Base-by-base conservation (phyloP, 1,140 invertebrate species). In the Asobara japonica region DNA sequence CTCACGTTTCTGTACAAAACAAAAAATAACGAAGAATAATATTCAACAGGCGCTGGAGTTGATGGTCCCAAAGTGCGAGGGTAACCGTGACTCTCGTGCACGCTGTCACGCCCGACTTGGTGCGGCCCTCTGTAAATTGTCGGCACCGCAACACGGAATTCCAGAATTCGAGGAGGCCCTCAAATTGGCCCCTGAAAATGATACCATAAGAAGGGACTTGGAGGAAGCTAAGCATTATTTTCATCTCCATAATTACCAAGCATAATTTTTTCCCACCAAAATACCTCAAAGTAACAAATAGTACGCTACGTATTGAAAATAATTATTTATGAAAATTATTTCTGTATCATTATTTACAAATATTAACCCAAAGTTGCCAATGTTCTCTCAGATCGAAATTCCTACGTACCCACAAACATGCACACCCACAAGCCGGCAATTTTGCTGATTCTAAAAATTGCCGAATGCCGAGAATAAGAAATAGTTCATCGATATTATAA, bases 81-180 rank as follows among this genome's bases (percentile, higher is more conserved):
- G 89, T 25, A 96, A 96, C 87, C 89, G 90, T n/a, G 83, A 85
- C 29, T 91, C 91, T 76, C 87, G 94, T 64, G 90, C 91, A 4
- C 90, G 91, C 73, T 94, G 93, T 79, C 90, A 94, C 30, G 90
- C 91, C 22, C 86, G 93, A 48, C 87, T 93, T 45, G 94, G 93
- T 2, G 91, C 91, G 6, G 93, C 92, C 0, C 90, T 95, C 25
- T 92, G 91, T 74, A 89, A 92, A 73, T 83, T 95, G 18, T 92
- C 93, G 16, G 88, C 93, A 78, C 89, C 91, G 61, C 90, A 89
- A 68, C 92, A 94, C 86, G 94, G 92, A 76, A 89, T 94, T 45
- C 88, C 89, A 72, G 94, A 96, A 86, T 90, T 94, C 85, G 91
- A 94, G 80, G 91, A 89, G 38, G 93, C 93, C 5, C 77, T 93